Conservation (phyloP, 2,113 vertebrate species). For the Ciconia maguari region DNA sequence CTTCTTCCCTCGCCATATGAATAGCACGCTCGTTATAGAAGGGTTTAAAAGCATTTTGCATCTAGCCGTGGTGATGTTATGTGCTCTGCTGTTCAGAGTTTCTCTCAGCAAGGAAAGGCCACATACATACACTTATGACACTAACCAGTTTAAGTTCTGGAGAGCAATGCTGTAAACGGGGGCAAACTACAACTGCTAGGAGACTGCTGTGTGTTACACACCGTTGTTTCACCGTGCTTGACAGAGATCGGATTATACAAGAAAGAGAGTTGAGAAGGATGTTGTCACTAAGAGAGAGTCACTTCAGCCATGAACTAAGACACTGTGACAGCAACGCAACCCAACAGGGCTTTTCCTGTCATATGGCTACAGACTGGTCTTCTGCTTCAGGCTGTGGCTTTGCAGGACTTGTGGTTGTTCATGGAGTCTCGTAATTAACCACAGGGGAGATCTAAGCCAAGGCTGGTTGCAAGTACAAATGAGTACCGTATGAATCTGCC, state of each 20-base stretch:
- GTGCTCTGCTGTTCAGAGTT: neutral
- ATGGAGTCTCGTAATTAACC: neutral
- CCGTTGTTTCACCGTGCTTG: fast-evolving
- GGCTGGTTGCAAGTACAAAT: neutral
- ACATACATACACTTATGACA: fast-evolving
- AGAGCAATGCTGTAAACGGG: neutral
- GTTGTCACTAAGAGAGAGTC: neutral
- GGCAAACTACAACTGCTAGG: neutral
- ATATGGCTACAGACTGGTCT: neutral
- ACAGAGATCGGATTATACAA: neutral
- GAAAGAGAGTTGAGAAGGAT: neutral
- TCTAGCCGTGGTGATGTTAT: neutral
- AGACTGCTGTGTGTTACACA: neutral
- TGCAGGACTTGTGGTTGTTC: neutral
- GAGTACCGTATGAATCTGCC: neutral
- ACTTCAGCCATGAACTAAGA: neutral
- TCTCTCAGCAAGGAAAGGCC: neutral
- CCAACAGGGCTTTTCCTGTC: neutral
- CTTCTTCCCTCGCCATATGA: neutral
- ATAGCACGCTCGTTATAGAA: neutral
- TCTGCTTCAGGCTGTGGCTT: neutral
- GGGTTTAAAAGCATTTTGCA: neutral
- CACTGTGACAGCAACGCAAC: neutral
- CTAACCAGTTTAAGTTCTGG: neutral
- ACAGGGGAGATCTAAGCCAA: neutral